phyloP scores from a whole-genome alignment of 2,797 vertebrate species.

The Phrynocephalus guinanensis region DNA sequence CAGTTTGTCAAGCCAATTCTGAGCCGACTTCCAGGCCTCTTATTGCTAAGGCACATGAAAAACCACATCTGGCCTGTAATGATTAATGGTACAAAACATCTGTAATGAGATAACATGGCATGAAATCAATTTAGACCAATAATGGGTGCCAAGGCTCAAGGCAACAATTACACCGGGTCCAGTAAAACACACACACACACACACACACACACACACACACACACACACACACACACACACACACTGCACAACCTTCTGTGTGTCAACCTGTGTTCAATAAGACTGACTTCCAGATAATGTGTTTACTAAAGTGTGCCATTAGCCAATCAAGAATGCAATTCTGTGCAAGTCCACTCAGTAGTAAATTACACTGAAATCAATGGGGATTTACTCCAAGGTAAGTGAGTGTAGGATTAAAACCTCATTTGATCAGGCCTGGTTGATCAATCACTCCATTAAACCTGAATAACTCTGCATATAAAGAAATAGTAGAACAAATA shows the following conservation, averaged over 20 bases:
- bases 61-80: slow-evolving; percentile 18
- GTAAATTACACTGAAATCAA: background rate
- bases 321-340: too few relatives aligned
- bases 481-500: background rate
- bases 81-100: slow-evolving; percentile 57
- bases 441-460: background rate
- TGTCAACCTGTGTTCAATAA: too few relatives aligned
- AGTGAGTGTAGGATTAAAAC: background rate
- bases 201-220: too few relatives aligned
- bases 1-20: background rate
- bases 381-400: background rate
- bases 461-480: background rate
- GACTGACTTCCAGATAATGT: too few relatives aligned
- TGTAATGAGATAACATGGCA: slow-evolving; percentile 24
- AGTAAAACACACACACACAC: too few relatives aligned
- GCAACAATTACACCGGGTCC: too few relatives aligned
- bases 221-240: too few relatives aligned
- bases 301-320: too few relatives aligned
- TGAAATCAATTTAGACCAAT: too few relatives aligned
- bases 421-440: background rate
- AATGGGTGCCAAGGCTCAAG: too few relatives aligned
- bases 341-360: background rate
- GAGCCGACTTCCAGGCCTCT: background rate
- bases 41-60: background rate
- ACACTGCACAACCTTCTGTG: too few relatives aligned